Evolutionary conservation across 1,140 invertebrate species (phyloP).

Genomic region (Whitmania pigra): DNA sequence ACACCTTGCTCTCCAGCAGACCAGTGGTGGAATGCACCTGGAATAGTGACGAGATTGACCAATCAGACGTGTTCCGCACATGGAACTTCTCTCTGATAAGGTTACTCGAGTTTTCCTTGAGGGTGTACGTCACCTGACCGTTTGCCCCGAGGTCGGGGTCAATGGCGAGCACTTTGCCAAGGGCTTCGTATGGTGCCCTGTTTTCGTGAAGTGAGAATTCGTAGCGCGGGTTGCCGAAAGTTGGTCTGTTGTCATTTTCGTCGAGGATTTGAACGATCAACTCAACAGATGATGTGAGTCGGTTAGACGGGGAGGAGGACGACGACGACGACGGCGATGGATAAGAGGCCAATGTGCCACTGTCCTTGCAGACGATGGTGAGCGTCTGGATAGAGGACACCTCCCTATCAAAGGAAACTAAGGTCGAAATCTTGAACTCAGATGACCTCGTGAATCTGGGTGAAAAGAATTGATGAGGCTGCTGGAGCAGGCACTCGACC

Average conservation of each 20-base stretch:
- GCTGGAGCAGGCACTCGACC: not conserved
- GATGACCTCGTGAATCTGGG: not conserved
- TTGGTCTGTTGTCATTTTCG: constrained; percentile 23
- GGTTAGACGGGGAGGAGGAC: not conserved
- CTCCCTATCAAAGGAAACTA: constrained; percentile 21
- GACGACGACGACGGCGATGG: not conserved
- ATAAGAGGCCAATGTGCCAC: not conserved
- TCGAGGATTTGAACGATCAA: constrained; percentile 20
- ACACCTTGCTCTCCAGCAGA: constrained; percentile 5
- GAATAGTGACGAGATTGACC: constrained; percentile 6
- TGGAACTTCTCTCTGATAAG: not conserved
- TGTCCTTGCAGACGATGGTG: constrained; percentile 19
- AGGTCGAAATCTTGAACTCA: constrained; percentile 23
- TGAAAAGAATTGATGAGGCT: constrained; percentile 12
- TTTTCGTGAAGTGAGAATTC: constrained; percentile 57
- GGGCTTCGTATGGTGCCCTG: constrained; percentile 59
- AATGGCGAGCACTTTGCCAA: constrained; percentile 65
- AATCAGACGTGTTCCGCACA: constrained; percentile 18
- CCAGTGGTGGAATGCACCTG: constrained; percentile 19
- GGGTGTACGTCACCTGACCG: constrained; percentile 81
- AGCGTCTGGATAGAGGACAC: not conserved
- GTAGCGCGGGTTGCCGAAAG: constrained; percentile 17
- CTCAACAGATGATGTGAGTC: constrained; percentile 13
- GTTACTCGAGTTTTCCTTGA: constrained; percentile 27
- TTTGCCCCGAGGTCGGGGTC: constrained; percentile 86